Conservation (phyloP, 2,113 vertebrate species). For the Emydura subglobosa region DNA sequence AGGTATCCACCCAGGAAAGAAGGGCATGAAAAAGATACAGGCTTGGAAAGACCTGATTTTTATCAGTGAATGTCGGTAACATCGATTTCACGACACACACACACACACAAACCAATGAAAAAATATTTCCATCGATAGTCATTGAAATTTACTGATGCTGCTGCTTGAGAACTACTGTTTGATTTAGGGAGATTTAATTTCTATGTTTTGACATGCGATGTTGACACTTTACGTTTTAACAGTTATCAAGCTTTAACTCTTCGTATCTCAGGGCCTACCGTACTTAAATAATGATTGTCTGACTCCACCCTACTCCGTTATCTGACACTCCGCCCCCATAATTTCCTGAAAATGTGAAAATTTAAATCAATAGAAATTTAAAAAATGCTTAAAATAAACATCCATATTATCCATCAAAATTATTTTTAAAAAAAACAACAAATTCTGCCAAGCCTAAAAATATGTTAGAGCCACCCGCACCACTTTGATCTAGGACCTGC, state of each 20-base stretch:
- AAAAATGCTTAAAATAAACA: not conserved
- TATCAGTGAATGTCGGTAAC: not conserved
- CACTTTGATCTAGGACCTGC: not conserved
- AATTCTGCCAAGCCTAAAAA: not conserved
- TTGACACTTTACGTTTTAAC: not conserved
- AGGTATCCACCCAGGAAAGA: not conserved
- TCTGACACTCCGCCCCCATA: not conserved
- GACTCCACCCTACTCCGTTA: not conserved
- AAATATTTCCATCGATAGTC: not conserved
- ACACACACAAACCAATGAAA: not conserved
- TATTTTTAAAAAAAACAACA: not conserved
- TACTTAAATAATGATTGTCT: not conserved
- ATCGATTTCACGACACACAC: not conserved
- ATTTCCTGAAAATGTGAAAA: not conserved
- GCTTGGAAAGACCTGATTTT: not conserved
- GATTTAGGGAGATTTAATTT: not conserved
- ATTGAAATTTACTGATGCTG: not conserved
- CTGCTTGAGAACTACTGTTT: not conserved
- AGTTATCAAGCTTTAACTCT: not conserved
- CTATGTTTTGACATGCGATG: not conserved
- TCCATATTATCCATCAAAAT: not conserved
- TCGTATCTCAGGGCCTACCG: not conserved
- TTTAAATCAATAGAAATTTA: not conserved
- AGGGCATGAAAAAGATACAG: fast-evolving
- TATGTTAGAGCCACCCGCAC: fast-evolving